A percentile compares a stretch with the other conserved stretches of the same genome.
Evolutionary conservation across 2,113 vertebrate species (phyloP).

Genomic region (Charina bottae): DNA sequence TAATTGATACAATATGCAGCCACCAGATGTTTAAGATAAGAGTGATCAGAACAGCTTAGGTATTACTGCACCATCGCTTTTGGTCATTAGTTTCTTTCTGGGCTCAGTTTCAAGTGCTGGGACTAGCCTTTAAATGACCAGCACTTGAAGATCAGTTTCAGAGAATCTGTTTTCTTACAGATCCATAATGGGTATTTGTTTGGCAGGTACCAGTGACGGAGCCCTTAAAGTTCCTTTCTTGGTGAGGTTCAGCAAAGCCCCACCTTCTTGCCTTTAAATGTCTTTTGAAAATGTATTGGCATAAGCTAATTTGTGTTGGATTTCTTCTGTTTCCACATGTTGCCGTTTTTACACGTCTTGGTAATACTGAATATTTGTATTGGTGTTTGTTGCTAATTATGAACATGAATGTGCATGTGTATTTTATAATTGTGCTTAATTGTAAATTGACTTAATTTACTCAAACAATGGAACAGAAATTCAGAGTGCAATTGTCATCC

Average conservation of each 20-base stretch:
- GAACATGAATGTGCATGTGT: not conserved
- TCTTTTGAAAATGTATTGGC: not conserved
- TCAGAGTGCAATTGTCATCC: not conserved
- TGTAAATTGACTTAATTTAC: not conserved
- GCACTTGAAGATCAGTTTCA: not conserved
- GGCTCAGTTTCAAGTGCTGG: not conserved
- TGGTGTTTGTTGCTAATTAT: not conserved
- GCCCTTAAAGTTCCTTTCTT: not conserved
- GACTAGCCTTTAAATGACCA: not conserved
- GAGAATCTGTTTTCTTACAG: not conserved
- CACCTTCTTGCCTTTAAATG: not conserved
- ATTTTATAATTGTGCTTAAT: not conserved
- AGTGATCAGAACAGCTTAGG: not conserved
- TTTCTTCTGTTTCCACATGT: not conserved
- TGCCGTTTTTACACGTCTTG: not conserved
- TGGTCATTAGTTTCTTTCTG: not conserved
- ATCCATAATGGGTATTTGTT: not conserved
- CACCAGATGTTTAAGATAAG: not conserved
- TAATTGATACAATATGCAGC: not conserved
- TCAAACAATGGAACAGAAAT: not conserved
- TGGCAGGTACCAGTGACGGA: not conserved
- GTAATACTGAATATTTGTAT: not conserved
- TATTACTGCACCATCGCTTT: not conserved
- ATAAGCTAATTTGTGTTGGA: not conserved
- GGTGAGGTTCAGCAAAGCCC: not conserved